Base-by-base conservation (phyloP, 2,113 vertebrate species). In the Corydoras maculifer region DNA sequence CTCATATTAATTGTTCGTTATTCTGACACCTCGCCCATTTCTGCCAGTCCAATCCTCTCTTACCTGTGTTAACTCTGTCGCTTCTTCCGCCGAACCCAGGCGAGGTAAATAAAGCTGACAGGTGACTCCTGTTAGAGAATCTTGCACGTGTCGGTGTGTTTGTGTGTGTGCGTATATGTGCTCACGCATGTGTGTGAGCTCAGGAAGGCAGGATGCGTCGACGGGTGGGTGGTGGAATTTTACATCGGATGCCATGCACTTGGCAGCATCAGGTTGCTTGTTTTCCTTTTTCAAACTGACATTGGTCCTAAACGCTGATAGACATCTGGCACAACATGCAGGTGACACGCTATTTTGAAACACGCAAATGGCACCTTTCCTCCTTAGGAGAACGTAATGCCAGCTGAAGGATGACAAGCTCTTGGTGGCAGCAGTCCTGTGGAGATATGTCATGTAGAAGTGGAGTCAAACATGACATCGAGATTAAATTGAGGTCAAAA, bases 1-100 rank as follows among this genome's bases (percentile, higher is more conserved):
- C 62, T 68, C 69, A 62, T 76, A 76, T 76, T 76, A 76, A 76
- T 76, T 76, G 72, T 76, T 72, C 69, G 60, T 76, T 72, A 62
- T 71, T 62, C 68, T 76, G 75, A 76, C 75, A 76, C 64, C 75
- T 73, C 63, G 65, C 70, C 70, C 65, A 66, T 61, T 73, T 58
- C 75, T 67, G 75, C 75, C 75, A 68, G 65, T 70, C 70, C 75
- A 68, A 71, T 49, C 69, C 69, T 62, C 69, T 72, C 69, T 31
- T 72, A 72, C 69, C 63, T 61, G 75, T 67, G 75, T 62, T 67
- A 76, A 67, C 58, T 71, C 67, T 65, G 66, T 66, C 68, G 65
- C 69, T 67, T 67, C 69, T 62, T 62, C 75, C 70, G 35, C 69
- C 75, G 65, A 73, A 73, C 50, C 66, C 66, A 54, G 50, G 48